Base-by-base conservation (phyloP, 1,140 invertebrate genomes). In the Dreissena rostriformis region DNA sequence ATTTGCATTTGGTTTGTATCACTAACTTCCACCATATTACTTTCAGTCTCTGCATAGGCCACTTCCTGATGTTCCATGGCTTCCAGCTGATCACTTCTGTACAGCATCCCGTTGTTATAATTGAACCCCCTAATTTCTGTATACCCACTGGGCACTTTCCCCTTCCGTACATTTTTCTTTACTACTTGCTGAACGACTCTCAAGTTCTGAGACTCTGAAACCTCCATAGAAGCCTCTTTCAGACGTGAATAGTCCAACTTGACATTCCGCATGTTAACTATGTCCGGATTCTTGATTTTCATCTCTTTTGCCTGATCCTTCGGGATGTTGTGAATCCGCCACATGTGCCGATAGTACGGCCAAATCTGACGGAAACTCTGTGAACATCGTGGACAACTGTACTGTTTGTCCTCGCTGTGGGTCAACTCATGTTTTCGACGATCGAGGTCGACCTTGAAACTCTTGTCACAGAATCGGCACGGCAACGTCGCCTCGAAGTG, bases 281-380 rank as follows among this genome's bases (percentile, higher is more conserved):
- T 72, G 12, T 74, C 80, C 0, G 68, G 68, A 82, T 82, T 82
- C 22, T 49, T 82, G 12, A 82, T 73, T 26, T 29, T 74, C 39
- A 82, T 75, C 39, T 82, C 52, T 65, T 82, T 82, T 10, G 80
- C 80, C 39, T 67, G 63, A 19, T 82, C 80, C 57, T 82, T 82
- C 17, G 53, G 52, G 8, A 82, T 75, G 51, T 82, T 73, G 26
- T 82, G 80, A 26, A 73, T 75, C 53, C 49, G 49, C 63, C 70
- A 72, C 80, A 82, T 82, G 49, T 82, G 80, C 68, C 51, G 66
- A 52, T 82, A 82, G 22, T 82, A 82, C 10, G 80, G 80, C 80
- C 80, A 82, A 22, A 82, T 67, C 26, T 82, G 80, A 67, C 68
- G 26, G 53, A 82, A 82, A n/a, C 80, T 72, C 24, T 67, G 63